Evolutionary conservation across 2,797 vertebrate genomes (phyloP).

Genomic region (Sternotherus odoratus): DNA sequence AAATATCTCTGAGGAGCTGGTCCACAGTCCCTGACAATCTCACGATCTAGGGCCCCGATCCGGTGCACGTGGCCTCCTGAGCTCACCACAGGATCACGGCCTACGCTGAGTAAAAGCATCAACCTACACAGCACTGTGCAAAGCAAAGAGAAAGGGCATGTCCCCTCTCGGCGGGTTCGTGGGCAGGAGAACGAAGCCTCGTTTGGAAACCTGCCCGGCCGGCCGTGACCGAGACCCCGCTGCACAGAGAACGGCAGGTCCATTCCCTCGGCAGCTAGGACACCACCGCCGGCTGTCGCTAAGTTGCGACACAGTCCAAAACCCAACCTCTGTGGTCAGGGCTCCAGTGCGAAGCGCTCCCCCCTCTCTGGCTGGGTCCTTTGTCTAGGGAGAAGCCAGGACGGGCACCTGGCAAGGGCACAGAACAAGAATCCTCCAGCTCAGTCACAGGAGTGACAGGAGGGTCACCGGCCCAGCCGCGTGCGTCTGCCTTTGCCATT

Average conservation of each 20-base stretch:
- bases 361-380: not conserved
- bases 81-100: not conserved
- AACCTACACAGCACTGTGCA: too few relatives aligned
- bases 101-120: not conserved
- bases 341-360: not conserved
- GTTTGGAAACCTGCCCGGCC: not conserved
- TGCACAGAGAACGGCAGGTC: not conserved
- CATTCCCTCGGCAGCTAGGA: too few relatives aligned
- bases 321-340: not conserved
- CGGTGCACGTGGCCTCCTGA: not conserved
- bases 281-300: not conserved
- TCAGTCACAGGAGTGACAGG: not conserved
- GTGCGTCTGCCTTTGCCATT: not conserved
- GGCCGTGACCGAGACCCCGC: not conserved
- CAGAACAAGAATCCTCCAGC: not conserved
- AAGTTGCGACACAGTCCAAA: not conserved
- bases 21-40: not conserved
- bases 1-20: not conserved
- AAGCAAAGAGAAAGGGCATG: too few relatives aligned
- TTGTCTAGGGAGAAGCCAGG: not conserved
- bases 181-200: not conserved
- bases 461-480: fast-evolving
- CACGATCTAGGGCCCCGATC: not conserved
- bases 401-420: not conserved
- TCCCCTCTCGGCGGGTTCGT: not conserved